Evolutionary conservation across 2,797 vertebrate genomes (phyloP).

Genomic region (Eulemur mongoz): DNA sequence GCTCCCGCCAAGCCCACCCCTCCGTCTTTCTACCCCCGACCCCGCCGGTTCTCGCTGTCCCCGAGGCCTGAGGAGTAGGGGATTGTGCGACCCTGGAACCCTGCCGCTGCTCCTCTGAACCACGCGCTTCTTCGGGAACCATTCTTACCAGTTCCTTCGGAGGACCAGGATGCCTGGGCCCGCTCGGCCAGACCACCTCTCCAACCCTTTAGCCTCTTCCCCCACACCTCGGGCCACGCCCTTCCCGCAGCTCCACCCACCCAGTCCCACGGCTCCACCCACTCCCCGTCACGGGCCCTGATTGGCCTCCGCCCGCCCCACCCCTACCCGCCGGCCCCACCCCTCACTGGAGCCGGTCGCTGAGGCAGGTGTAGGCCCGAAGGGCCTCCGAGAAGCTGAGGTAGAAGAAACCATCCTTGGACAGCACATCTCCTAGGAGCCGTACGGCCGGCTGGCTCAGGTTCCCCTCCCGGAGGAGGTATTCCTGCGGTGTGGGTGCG

Average conservation of each 20-base stretch:
- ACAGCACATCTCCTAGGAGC: constrained; percentile 91
- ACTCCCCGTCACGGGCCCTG: background rate
- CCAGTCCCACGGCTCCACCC: accelerated
- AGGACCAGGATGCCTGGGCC: accelerated
- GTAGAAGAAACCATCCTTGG: constrained; percentile 90
- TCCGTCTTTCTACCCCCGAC: background rate
- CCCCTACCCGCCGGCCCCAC: background rate
- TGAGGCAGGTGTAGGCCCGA: constrained; percentile 88
- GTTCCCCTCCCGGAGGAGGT: constrained; percentile 86
- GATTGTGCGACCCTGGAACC: background rate
- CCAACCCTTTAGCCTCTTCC: background rate
- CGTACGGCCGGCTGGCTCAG: constrained; percentile 87
- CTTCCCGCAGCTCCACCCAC: background rate
- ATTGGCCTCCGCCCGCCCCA: background rate
- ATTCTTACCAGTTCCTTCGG: background rate
- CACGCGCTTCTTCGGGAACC: background rate
- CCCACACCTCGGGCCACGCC: background rate
- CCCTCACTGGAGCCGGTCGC: constrained; percentile 83
- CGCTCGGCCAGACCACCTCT: background rate
- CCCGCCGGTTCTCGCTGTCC: accelerated
- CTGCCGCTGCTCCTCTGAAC: background rate
- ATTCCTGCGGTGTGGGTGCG: constrained; percentile 46
- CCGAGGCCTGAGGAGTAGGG: background rate
- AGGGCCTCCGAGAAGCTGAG: constrained; percentile 87
- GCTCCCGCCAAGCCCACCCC: background rate